Conservation (phyloP, 1,140 invertebrate species). For the Bombus polaris region DNA sequence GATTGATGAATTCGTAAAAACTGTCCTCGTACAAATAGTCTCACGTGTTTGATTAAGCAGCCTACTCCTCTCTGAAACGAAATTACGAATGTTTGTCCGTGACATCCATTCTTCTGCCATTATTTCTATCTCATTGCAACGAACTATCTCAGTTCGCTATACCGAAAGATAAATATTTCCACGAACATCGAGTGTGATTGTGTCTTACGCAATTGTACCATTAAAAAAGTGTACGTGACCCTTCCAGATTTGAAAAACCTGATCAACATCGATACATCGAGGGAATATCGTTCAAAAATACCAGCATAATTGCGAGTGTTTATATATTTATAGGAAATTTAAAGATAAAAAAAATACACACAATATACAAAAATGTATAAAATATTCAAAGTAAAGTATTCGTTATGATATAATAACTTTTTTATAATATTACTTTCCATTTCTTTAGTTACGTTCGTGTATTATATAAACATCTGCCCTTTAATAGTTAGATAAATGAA, state of each 20-base stretch:
- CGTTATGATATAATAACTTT: background rate
- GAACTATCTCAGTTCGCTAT: background rate
- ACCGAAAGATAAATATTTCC: background rate
- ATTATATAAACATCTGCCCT: too few relatives aligned
- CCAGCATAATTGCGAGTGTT: background rate
- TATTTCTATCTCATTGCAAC: background rate
- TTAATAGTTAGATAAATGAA: too few relatives aligned
- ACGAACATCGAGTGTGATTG: slow-evolving; percentile 32
- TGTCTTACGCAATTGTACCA: slow-evolving; percentile 27
- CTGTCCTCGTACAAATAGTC: slow-evolving; percentile 2
- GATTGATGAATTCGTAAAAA: background rate
- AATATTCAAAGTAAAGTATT: background rate
- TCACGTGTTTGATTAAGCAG: background rate
- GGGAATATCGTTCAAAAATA: background rate
- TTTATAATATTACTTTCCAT: background rate
- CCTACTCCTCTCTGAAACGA: background rate
- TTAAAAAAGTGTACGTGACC: slow-evolving; percentile 16
- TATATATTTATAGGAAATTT: background rate
- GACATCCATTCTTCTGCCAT: background rate
- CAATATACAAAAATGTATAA: background rate
- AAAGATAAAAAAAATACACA: background rate
- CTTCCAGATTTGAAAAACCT: slow-evolving; percentile 20
- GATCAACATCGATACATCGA: background rate
- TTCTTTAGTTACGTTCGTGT: too few relatives aligned
- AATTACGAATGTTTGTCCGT: background rate